A percentile compares a stretch with the other conserved stretches of the same genome.
These are phyloP conservation scores for Gymnoscopelus microlampas DNA, from an alignment of 2,797 vertebrate species.

Conservation along the genomic window DNA sequence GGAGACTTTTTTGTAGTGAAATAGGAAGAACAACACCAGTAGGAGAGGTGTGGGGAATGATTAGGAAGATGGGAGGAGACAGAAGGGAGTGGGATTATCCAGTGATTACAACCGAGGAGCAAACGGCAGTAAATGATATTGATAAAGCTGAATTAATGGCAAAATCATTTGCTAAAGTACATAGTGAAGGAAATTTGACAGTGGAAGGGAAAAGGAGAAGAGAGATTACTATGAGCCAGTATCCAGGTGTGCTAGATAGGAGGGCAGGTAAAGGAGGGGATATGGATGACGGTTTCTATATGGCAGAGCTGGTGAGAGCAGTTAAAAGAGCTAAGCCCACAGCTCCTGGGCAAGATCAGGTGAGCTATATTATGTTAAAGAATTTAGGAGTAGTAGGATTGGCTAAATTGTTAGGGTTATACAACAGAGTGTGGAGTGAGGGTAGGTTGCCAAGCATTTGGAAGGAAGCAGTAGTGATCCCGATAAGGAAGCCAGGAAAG, in stretches of 20 bases:
- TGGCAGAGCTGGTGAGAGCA: background rate
- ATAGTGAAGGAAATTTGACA: background rate
- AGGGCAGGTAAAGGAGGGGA: background rate
- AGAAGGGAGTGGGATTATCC: conserved; percentile 3
- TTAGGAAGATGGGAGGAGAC: conserved; percentile 7
- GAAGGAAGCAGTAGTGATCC: no score
- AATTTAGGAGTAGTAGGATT: no score
- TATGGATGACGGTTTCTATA: background rate
- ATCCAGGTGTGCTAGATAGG: background rate
- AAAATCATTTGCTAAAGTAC: background rate
- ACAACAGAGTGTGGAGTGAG: no score
- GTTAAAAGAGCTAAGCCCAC: no score
- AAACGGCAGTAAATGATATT: background rate
- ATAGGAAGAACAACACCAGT: conserved; percentile 10
- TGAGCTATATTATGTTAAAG: no score
- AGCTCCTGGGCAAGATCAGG: no score
- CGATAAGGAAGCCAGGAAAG: no score
- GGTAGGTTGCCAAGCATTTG: no score
- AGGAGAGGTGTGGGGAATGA: conserved; percentile 21
- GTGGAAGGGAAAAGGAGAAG: background rate
- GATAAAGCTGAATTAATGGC: conserved; percentile 2
- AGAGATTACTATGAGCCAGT: background rate
- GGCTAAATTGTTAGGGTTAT: no score
- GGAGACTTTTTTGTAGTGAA: background rate
- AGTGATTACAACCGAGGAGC: background rate